Conservation (phyloP, 2,888 invertebrate species). For the Griposia aprilina region DNA sequence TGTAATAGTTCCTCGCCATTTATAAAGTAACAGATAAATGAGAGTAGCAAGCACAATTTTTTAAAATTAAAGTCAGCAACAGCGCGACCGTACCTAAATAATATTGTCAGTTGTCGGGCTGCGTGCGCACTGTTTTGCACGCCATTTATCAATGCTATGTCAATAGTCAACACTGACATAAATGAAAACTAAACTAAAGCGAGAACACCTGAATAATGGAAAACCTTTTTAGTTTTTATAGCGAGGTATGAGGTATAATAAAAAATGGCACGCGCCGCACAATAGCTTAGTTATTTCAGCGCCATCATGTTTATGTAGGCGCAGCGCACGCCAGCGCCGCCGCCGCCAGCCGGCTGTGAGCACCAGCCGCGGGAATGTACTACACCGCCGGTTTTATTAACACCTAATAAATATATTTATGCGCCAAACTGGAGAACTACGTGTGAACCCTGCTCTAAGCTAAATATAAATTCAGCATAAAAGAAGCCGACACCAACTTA, state of each 20-base stretch:
- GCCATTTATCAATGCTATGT: conserved; percentile 32
- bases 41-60: background rate
- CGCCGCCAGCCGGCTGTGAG: background rate
- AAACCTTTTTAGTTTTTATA: conserved; percentile 50
- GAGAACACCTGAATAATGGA: conserved; percentile 42
- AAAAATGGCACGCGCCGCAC: conserved; percentile 33
- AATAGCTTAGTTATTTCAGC: conserved; percentile 45
- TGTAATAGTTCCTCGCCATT: background rate
- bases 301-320: conserved; percentile 19
- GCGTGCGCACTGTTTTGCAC: background rate
- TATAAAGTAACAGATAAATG: conserved; percentile 4
- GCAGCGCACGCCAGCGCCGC: background rate
- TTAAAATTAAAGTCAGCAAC: conserved; percentile 5
- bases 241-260: conserved; percentile 7
- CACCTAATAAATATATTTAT: conserved; percentile 30
- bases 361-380: conserved; percentile 4
- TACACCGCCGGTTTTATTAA: conserved; percentile 12
- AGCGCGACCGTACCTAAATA: background rate
- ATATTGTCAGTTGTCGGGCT: background rate
- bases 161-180: conserved; percentile 41
- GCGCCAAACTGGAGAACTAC: background rate
- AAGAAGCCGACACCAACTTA: background rate
- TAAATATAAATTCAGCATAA: conserved; percentile 1
- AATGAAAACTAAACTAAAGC: conserved; percentile 46
- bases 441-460: background rate